phyloP scores from a whole-genome alignment of 2,888 invertebrate species.

The Alloplasta piceator region DNA sequence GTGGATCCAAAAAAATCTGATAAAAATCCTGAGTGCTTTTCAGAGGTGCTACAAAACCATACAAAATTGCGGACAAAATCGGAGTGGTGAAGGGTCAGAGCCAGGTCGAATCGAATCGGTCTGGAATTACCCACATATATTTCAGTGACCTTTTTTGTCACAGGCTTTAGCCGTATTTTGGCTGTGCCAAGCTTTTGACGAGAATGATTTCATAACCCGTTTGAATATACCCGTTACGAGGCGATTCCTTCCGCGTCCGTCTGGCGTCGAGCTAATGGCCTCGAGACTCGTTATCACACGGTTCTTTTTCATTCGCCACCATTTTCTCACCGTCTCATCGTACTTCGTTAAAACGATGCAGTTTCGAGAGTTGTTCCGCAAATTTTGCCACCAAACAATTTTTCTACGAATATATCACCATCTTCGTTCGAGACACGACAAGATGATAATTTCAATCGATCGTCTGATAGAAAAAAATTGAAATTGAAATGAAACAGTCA shows the following conservation, averaged over 20 bases:
- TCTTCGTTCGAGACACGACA: background rate
- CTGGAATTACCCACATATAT: too few species aligned
- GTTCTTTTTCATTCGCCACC: background rate
- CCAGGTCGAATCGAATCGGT: too few species aligned
- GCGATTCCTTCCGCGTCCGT: constrained; percentile 18
- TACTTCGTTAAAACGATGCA: background rate
- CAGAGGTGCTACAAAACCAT: too few species aligned
- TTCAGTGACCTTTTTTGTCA: background rate
- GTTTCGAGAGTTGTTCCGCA: background rate
- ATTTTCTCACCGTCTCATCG: background rate
- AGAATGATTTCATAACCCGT: background rate
- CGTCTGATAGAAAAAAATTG: background rate
- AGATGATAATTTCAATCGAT: background rate
- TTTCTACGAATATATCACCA: background rate
- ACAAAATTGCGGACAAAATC: too few species aligned
- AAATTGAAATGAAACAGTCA: background rate
- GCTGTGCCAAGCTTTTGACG: background rate
- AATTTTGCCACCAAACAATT: background rate
- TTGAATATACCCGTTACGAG: constrained; percentile 43
- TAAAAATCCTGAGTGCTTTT: too few species aligned
- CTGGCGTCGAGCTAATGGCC: constrained; percentile 40
- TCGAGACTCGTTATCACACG: constrained; percentile 30
- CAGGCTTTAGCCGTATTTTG: background rate
- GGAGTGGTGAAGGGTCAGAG: too few species aligned
- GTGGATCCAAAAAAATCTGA: too few species aligned